Evolutionary conservation across 2,888 invertebrate species (phyloP).

Genomic region (Amiota mariae): DNA sequence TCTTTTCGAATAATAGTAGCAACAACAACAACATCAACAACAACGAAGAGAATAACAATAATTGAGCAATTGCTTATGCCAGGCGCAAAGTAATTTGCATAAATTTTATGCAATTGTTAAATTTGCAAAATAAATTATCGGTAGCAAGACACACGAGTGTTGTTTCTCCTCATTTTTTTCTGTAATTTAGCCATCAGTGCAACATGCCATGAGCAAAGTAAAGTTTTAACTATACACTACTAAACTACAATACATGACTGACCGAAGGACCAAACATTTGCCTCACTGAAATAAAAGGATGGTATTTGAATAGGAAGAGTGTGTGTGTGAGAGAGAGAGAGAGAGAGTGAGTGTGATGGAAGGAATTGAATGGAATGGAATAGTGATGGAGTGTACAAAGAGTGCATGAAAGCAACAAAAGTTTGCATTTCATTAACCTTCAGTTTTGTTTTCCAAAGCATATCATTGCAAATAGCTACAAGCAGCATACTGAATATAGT

Average conservation of each 20-base stretch:
- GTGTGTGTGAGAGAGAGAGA: too few relatives aligned
- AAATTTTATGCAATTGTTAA: conserved; percentile 23
- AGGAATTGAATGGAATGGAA: not conserved
- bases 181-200: not conserved
- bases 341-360: conserved; percentile 10
- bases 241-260: not conserved
- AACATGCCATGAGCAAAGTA: not conserved
- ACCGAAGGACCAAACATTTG: not conserved
- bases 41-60: conserved; percentile 25
- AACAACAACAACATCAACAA: conserved; percentile 21
- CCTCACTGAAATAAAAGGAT: conserved; percentile 6
- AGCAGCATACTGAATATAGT: not conserved
- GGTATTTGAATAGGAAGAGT: not conserved
- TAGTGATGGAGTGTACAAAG: conserved; percentile 7
- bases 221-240: too few relatives aligned
- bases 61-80: conserved; percentile 47
- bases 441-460: conserved; percentile 6
- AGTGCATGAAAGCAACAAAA: conserved; percentile 34
- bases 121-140: not conserved
- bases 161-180: not conserved
- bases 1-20: too few relatives aligned
- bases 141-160: not conserved
- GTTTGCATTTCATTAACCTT: conserved; percentile 32
- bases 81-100: conserved; percentile 31
- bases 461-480: conserved; percentile 11